A percentile compares a stretch with the other conserved stretches of the same genome.
phyloP scores from a whole-genome alignment of 2,797 vertebrate genomes.

The Muscicapa striata region DNA sequence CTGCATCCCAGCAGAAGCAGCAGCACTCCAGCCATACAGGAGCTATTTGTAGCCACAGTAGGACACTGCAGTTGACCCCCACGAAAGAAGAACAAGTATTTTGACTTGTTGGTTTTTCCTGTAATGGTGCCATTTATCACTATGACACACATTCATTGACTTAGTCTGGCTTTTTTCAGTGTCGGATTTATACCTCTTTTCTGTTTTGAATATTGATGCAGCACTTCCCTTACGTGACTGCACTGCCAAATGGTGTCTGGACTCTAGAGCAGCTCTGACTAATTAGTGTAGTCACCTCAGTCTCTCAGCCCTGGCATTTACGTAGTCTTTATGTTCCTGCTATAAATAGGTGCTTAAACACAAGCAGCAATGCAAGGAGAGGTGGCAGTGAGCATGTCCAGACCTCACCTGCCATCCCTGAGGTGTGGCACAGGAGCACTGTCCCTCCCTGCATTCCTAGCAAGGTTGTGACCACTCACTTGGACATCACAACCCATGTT shows the following conservation, averaged over 20 bases:
- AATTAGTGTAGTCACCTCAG: conserved; percentile 47
- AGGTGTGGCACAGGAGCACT: neutral
- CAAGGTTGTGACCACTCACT: fast-evolving
- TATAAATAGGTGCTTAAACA: neutral
- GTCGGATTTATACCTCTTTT: conserved; percentile 37
- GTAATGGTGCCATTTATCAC: conserved; percentile 51
- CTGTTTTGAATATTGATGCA: conserved; percentile 64
- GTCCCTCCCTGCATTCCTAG: fast-evolving
- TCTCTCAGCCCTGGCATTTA: conserved; percentile 22
- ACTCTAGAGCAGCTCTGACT: conserved; percentile 34
- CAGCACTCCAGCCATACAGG: fast-evolving
- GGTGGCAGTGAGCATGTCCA: neutral
- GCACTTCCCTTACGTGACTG: conserved; percentile 37
- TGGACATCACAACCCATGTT: fast-evolving
- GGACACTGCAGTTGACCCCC: conserved; percentile 10
- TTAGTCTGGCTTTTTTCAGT: conserved; percentile 46
- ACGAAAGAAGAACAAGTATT: neutral
- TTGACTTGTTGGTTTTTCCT: neutral
- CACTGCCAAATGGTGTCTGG: conserved; percentile 67
- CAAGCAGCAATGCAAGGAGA: neutral
- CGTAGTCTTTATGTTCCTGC: neutral
- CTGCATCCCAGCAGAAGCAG: neutral
- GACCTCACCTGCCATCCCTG: neutral
- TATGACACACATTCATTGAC: conserved; percentile 39
- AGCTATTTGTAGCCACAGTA: neutral